Percentiles rank a stretch among this genome's conserved stretches.
Evolutionary conservation across 2,888 invertebrate species (phyloP).

Genomic region (Mythimna lalbum): DNA sequence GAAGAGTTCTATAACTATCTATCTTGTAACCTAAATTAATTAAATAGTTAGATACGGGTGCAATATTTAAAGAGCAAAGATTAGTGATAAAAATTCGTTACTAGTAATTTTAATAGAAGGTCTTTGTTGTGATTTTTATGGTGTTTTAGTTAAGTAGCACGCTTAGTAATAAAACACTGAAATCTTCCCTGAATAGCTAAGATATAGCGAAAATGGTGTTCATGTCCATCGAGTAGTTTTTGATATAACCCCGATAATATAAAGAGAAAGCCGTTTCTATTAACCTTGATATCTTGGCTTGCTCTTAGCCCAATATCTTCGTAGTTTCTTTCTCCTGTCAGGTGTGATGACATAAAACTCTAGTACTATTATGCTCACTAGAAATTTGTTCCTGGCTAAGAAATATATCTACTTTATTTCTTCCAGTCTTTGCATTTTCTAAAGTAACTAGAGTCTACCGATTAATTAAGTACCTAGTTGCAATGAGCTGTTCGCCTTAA

Average conservation of each 20-base stretch:
- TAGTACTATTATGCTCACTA: not conserved
- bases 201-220: conserved; percentile 18
- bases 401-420: conserved; percentile 2
- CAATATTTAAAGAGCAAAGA: conserved; percentile 61
- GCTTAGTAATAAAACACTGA: conserved; percentile 12
- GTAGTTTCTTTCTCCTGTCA: not conserved
- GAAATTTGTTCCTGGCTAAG: not conserved
- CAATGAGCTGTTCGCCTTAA: too few species aligned
- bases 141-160: conserved; percentile 31
- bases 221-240: conserved; percentile 29
- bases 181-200: conserved; percentile 20
- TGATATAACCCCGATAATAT: conserved; percentile 9
- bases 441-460: not conserved
- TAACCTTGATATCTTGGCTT: not conserved
- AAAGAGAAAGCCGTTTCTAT: not conserved
- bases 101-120: conserved; percentile 55
- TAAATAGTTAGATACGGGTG: conserved; percentile 62
- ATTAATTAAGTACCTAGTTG: not conserved
- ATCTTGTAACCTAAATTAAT: conserved; percentile 43
- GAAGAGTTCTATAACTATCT: conserved; percentile 29
- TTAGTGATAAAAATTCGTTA: conserved; percentile 62
- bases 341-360: not conserved
- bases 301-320: not conserved
- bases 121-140: conserved; percentile 61
- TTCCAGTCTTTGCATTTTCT: not conserved